Evolutionary conservation across 2,888 invertebrate genomes (phyloP), one percentile per base, ranked within the genome.

Genomic region (Caradrina kadenii): DNA sequence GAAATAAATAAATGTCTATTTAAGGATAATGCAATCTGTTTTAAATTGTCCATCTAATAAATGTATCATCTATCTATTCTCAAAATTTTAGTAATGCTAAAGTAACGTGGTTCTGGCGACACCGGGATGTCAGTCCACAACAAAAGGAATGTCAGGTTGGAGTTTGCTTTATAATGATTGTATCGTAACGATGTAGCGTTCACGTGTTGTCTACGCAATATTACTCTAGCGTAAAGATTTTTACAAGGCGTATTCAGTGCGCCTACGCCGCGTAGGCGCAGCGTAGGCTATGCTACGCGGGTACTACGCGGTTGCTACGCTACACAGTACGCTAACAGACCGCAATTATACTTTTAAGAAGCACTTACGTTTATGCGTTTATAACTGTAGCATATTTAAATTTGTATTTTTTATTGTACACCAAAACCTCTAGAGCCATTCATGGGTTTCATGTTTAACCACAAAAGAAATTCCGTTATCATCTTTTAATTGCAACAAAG

Each of bases 211-310:
- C 45, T 45, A 4, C 45, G 17, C 45, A 17, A 45, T 5, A 45
- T 45, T 17, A 45, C 17, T 17, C n/a, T 6, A 42, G 26, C 19
- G 17, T 56, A 17, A 42, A 7, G 15, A 56, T 15, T 11, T 21
- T 21, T 19, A 6, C 21, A 19, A 2, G 17, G 13, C 22, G 13
- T 67, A 26, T 21, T 7, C 17, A 17, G 19, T 31, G 19, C 26
- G 19, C 17, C 58, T 45, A 58, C 45, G 63, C 31, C 19, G 5
- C 31, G 31, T 42, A 63, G 39, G 56, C 17, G 22, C 13, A 31
- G n/a, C 45, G 54, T 68, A 69, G 52, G 15, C n/a, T 10, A 22
- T 26, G 45, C 73, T 73, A 69, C 64, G 35, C 19, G 5, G 21
- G 6, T 6, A 19, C 35, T 63, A 39, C 52, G 45, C 11, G 17